Base-by-base conservation (phyloP, 2,888 invertebrate species). In the Scrobipalpa atriplicella region DNA sequence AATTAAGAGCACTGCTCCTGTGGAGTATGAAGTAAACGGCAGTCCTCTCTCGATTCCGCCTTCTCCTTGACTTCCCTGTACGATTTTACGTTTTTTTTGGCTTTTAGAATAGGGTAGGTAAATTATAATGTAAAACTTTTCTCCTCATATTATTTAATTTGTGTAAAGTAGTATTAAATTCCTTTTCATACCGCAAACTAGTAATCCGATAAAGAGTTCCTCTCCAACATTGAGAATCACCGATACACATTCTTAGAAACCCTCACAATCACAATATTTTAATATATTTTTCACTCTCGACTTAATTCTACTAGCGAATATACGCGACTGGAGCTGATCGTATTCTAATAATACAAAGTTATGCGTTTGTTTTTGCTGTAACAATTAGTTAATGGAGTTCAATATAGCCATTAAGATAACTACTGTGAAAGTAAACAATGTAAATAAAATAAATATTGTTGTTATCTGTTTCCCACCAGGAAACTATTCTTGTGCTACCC, bases 391-490 rank as follows among this genome's bases (percentile, higher is more conserved):
- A 58, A 58, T 29, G 29, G 38, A 10, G 58, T 58, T 38, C 58
- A 58, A 58, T 58, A 38, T n/a, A 58, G 38, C 38, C 16, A 38
- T 58, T 58, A 16, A 58, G 58, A 58, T 58, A 58, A 8, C 36
- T 38, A 11, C 29, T 36, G 58, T 16, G 13, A 56, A 36, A n/a
- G 7, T 54, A 54, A 19, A 38, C 58, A 58, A 38, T 41, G 56
- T 65, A 65, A 65, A 65, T 43, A 65, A 29, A 29, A 18, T 54
- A 58, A 38, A 58, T 29, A 58, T n/a, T 58, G 11, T 36, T 1
- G 13, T 58, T 58, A 58, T 38, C n/a, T 36, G 36, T 21, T 58
- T 58, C 58, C 58, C 58, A 58, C 58, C 1, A 16, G 2, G 58
- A 5, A 19, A 54, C 2, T 29, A 56, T 29, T 11, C 19, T 52